Base-by-base conservation (phyloP, 2,113 vertebrate species). In the Istiophorus platypterus region DNA sequence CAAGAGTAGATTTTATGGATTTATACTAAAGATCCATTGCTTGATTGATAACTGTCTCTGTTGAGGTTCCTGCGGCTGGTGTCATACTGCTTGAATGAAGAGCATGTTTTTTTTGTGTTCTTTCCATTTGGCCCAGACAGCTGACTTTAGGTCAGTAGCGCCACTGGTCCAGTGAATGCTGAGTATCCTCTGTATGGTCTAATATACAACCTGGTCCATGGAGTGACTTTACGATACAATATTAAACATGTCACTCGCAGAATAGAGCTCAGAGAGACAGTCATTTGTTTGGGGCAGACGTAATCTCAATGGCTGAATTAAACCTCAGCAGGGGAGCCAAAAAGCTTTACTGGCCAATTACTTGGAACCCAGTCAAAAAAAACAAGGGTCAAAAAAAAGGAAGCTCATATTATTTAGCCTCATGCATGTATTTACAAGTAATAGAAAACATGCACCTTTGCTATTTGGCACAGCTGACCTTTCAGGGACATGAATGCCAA, bases 11-110 rank as follows among this genome's bases (percentile, higher is more conserved):
- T 20, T 65, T 65, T 27, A 65, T 65, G 57, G 41, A 54, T 45
- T 67, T 74, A 8, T 58, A 26, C 29, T 57, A 24, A 82, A 42
- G 2, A n/a, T 62, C 37, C 37, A 39, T 1, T 11, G 22, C 13
- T 49, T 29, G 63, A 82, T 80, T 70, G 80, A 80, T 85, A 70
- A 83, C 37, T 37, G 42, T 59, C 68, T 84, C 26, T 73, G 47
- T 6, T 54, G 61, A 71, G 39, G 76, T 56, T 76, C 61, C 6
- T 80, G 73, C 71, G 59, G 64, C 59, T 78, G 59, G 22, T 41
- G 57, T 71, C 26, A 15, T 31, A 2, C 22, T 57, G 31, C 31
- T 42, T 49, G 7, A 80, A 37, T 27, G 51, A 72, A 37, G 22
- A 72, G 54, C 58, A 39, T 17, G 59, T 22, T 77, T 56, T 58